Percentiles rank a stretch among this genome's conserved stretches.
phyloP scores from a whole-genome alignment of 2,113 vertebrate species.

The Marcusenius ussheri region DNA sequence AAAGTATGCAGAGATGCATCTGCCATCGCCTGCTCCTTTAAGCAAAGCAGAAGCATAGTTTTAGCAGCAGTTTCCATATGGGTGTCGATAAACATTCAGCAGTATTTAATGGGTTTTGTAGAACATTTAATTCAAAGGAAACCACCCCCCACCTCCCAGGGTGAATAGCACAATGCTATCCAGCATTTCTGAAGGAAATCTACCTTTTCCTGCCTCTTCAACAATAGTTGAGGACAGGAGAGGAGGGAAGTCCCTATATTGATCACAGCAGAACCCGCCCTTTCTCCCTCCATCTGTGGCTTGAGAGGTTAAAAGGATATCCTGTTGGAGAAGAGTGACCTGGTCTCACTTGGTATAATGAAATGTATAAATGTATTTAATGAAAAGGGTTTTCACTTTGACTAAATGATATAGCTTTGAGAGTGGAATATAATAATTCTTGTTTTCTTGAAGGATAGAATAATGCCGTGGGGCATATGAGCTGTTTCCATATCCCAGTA shows the following conservation, averaged over 20 bases:
- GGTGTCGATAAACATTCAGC: background rate
- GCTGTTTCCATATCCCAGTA: background rate
- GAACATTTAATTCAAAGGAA: constrained; percentile 4
- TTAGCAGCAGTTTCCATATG: background rate
- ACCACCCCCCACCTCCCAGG: background rate
- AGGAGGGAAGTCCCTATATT: background rate
- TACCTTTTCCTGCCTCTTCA: background rate
- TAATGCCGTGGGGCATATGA: background rate
- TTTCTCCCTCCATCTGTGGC: background rate
- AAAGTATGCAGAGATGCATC: background rate
- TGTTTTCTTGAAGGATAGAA: background rate
- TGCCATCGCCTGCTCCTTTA: background rate
- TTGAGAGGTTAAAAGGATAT: constrained; percentile 1
- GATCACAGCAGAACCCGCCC: background rate
- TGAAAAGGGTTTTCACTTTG: background rate
- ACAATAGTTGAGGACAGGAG: background rate
- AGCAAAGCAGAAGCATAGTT: background rate
- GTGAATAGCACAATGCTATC: background rate
- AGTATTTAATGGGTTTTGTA: background rate
- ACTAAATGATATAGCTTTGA: background rate
- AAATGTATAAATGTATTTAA: background rate
- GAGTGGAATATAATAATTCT: background rate
- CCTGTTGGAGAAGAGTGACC: background rate
- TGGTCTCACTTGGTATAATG: background rate
- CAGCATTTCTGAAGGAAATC: background rate